Conservation (phyloP, 2,797 vertebrate genomes). For the Remorina albescens region DNA sequence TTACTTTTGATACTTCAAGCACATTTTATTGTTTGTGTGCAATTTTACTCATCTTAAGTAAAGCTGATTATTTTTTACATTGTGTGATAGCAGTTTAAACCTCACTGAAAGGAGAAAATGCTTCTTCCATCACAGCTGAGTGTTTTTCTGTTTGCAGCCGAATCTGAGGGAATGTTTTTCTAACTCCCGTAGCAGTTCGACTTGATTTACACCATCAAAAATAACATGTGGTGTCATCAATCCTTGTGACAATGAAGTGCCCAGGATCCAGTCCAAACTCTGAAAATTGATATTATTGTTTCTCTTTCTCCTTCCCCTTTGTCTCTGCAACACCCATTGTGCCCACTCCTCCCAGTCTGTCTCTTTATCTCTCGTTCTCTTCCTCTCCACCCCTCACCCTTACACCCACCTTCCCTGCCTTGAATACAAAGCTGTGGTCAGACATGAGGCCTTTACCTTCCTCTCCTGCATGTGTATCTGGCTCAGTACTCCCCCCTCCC, state of each 20-base stretch:
- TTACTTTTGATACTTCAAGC: neutral
- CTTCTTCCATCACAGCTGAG: neutral
- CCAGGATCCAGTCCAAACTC: slow-evolving; percentile 59
- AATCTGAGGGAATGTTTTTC: neutral
- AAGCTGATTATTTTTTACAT: neutral
- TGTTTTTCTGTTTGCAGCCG: neutral
- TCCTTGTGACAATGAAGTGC: slow-evolving; percentile 46
- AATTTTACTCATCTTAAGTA: neutral
- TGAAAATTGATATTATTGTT: slow-evolving; percentile 82
- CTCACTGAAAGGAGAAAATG: neutral
- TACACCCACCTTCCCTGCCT: slow-evolving; percentile 45
- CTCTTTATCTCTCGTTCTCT: slow-evolving; percentile 63
- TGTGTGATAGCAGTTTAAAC: neutral
- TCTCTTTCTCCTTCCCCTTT: slow-evolving; percentile 69
- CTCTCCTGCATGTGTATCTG: slow-evolving; percentile 48
- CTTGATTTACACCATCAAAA: slow-evolving; percentile 3
- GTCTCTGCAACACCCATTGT: slow-evolving; percentile 70
- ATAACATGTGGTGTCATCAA: slow-evolving; percentile 44
- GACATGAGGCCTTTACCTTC: slow-evolving; percentile 50
- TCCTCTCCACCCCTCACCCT: slow-evolving; percentile 60
- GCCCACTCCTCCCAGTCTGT: slow-evolving; percentile 61
- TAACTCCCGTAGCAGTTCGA: neutral
- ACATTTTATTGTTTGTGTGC: neutral
- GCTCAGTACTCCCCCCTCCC: slow-evolving; percentile 40
- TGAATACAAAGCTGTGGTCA: slow-evolving; percentile 66